phyloP scores from a whole-genome alignment of 2,888 invertebrate genomes.

The Ferrisia virgata region DNA sequence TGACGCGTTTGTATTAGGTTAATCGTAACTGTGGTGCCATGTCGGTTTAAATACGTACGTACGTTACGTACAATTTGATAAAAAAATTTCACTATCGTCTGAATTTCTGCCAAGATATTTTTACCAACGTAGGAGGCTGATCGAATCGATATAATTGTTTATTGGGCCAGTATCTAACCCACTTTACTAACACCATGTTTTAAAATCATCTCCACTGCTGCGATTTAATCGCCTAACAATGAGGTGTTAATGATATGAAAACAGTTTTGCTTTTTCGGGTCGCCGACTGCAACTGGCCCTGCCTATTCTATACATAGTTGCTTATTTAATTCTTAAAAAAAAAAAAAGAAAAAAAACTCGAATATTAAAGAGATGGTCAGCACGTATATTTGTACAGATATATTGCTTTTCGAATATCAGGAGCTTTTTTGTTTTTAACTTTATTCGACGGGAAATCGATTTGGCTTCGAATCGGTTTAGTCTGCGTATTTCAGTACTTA shows the following conservation, averaged over 20 bases:
- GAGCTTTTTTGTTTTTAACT: too few species aligned
- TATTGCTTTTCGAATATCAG: too few species aligned
- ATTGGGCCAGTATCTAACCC: conserved; percentile 9
- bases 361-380: too few species aligned
- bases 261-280: neutral
- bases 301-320: neutral
- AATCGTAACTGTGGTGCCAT: neutral
- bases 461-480: too few species aligned
- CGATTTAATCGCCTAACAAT: neutral
- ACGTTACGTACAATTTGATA: neutral
- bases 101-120: conserved; percentile 8
- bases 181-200: neutral
- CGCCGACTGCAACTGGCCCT: too few species aligned
- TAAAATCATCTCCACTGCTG: neutral
- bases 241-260: neutral
- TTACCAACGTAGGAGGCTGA: neutral
- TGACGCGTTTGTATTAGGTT: neutral
- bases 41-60: too few species aligned
- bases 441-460: too few species aligned
- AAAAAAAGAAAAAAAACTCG: too few species aligned
- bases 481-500: too few species aligned
- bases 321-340: neutral
- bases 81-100: conserved; percentile 15
- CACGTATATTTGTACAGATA: too few species aligned
- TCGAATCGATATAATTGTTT: conserved; percentile 4